Base-by-base conservation (phyloP, 2,888 invertebrate genomes). In the Andrena trimmerana region DNA sequence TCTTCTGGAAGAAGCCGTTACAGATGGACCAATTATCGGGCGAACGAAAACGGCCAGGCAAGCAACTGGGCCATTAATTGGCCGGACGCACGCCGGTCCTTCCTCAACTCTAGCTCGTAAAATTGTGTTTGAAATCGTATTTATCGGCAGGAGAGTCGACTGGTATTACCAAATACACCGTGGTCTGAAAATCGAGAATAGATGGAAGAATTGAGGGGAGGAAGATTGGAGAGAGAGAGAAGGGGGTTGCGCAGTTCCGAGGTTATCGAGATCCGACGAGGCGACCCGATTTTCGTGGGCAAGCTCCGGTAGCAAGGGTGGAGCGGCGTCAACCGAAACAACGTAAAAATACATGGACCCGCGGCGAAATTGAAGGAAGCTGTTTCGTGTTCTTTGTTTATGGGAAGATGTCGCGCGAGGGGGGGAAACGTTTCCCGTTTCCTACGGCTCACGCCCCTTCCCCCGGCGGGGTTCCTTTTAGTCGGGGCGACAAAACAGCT, bases 401-500 rank as follows among this genome's bases (percentile, higher is more conserved):
- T 42, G 54, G 31, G 75, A 74, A 76, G 63, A 79, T 50, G 76
- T 78, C 78, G 50, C 83, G 31, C n/a, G 71, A n/a, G n/a, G n/a
- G 36, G 20, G 33, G 20, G 16, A 29, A 54, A 63, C 66, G 67
- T 82, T 59, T 69, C 50, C 74, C 42, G 24, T 72, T 79, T 70
- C 69, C 65, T 29, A 59, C 50, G 65, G 24, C 33, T 66, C 74
- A 24, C 78, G 62, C 57, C 66, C 63, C 65, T 69, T 76, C 68
- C 68, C 62, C 65, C 60, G 63, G 36, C 33, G 27, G 52, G 29
- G 74, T 78, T 76, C 60, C 62, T 83, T 69, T 80, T 71, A 76
- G 65, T 52, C 68, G 52, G 69, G n/a, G 80, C 48, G 86, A 81
- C 81, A 87, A 87, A 86, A 87, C 87, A 80, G 83, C 74, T 65